Base-by-base conservation (phyloP, 2,113 vertebrate species). In the Alexandromys fortis region DNA sequence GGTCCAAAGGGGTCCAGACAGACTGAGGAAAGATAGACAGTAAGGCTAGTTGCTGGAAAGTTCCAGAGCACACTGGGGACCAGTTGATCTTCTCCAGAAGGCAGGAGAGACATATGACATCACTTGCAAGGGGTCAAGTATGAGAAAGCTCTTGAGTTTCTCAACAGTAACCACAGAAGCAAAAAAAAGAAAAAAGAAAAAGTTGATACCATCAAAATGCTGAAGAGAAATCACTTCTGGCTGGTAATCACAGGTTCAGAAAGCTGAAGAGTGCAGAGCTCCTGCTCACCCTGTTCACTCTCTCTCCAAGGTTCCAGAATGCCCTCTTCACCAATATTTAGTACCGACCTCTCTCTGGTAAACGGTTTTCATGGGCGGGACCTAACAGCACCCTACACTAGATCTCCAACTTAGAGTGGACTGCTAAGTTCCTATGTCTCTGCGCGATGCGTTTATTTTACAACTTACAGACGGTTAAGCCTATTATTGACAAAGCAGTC, bases 381-480 rank as follows among this genome's bases (percentile, higher is more conserved):
- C 33, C 45, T 21, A 11, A 22, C 67, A 12, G 47, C 65, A 8
- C 0, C 68, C 67, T 76, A 8, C 38, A 17, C 45, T 49, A 42
- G 55, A 65, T 49, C 0, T 16, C 38, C 1, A 8, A n/a, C 70
- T 7, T 28, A 17, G 1, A 5, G 81, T 0, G 19, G 4, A 35
- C 3, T 14, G 1, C 65, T 0, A 35, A 5, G n/a, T 2, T 28
- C 35, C 30, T 5, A 0, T 0, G 6, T 13, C 5, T 38, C 76
- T n/a, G 24, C 7, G 14, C 1, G 3, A 1, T 33, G 1, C 4
- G 2, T 67, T 30, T 45, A 33, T 68, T 38, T 21, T 4, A 65
- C 0, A 22, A 42, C 49, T 77, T 11, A 13, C 1, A 67, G 76
- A 28, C 8, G 3, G 22, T 2, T 16, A 6, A 6, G 47, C 9